Conservation (phyloP, 1,140 invertebrate species). For the Ceratina calcarata region DNA sequence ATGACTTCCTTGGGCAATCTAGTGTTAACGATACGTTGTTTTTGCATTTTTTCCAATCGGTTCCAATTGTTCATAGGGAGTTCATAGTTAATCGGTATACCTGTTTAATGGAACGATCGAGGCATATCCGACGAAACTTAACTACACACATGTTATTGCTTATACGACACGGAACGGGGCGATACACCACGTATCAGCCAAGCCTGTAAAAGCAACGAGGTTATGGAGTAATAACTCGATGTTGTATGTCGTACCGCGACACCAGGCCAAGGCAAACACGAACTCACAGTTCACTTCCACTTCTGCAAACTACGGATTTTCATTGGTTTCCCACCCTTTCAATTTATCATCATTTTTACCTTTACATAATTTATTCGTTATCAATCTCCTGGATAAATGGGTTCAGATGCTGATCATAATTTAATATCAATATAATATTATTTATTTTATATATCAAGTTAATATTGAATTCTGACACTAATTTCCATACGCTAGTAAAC, state of each 20-base stretch:
- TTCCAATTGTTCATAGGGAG: no score
- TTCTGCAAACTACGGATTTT: not conserved
- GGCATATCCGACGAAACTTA: constrained; percentile 40
- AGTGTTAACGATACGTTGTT: no score
- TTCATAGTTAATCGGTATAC: not conserved
- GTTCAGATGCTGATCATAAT: no score
- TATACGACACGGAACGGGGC: constrained; percentile 20
- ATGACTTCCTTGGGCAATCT: no score
- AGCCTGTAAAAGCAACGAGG: constrained; percentile 57
- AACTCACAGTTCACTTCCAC: constrained; percentile 20
- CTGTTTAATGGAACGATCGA: constrained; percentile 21
- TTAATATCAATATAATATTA: no score
- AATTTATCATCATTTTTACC: no score
- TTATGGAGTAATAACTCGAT: constrained; percentile 62
- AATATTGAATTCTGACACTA: not conserved
- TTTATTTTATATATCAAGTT: no score
- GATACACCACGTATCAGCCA: constrained; percentile 10
- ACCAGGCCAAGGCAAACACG: constrained; percentile 40
- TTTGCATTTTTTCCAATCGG: not conserved
- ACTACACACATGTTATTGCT: constrained; percentile 45
- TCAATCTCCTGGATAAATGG: no score
- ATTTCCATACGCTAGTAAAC: not conserved
- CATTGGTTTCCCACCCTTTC: no score
- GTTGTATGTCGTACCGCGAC: constrained; percentile 7
- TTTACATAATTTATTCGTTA: no score